A percentile compares a stretch with the other conserved stretches of the same genome.
Conservation (phyloP, 2,888 invertebrate genomes). For the Gryllus longicercus region DNA sequence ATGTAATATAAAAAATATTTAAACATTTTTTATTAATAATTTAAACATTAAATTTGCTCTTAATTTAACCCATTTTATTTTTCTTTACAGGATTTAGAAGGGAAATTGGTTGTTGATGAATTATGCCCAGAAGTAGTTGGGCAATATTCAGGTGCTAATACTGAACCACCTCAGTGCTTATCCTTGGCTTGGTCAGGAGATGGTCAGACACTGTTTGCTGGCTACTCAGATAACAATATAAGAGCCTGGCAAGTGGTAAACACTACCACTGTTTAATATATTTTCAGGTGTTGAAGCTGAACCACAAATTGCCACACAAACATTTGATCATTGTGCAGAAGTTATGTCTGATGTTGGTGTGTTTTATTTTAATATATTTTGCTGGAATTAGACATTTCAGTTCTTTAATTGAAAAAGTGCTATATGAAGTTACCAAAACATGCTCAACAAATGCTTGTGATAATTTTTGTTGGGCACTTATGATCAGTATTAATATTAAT, state of each 20-base stretch:
- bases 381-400: not conserved
- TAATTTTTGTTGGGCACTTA: too few relatives aligned
- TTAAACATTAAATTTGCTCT: too few relatives aligned
- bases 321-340: too few relatives aligned
- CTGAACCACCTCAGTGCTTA: constrained; percentile 91
- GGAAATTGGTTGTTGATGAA: constrained; percentile 98
- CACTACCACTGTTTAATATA: not conserved
- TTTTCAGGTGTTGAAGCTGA: not conserved
- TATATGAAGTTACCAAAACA: not conserved
- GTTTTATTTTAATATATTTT: not conserved
- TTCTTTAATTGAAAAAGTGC: not conserved
- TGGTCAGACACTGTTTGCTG: constrained; percentile 97
- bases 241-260: constrained; percentile 91
- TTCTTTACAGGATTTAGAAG: constrained; percentile 81
- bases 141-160: constrained; percentile 59
- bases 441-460: too few relatives aligned
- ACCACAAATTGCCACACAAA: too few relatives aligned
- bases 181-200: constrained; percentile 98
- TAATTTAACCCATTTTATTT: constrained; percentile 21
- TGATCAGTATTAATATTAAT: too few relatives aligned
- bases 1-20: too few relatives aligned
- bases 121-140: constrained; percentile 88
- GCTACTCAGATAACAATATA: constrained; percentile 97
- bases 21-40: too few relatives aligned
- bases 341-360: not conserved